Base-by-base conservation (phyloP, 2,797 vertebrate species). In the Leptatherina wallacei region DNA sequence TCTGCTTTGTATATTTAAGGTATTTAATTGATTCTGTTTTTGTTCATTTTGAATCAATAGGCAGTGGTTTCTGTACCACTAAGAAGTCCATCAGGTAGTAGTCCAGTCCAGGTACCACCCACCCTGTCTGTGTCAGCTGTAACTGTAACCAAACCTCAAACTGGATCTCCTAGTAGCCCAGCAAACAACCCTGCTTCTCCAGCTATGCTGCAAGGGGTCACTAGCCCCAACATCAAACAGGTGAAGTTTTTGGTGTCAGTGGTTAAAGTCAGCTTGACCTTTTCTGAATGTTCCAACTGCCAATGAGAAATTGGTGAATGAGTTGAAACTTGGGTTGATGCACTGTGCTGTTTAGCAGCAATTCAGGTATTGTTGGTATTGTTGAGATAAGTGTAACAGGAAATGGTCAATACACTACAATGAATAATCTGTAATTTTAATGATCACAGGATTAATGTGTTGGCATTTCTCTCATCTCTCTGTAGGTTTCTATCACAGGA, bases 221-320 rank as follows among this genome's bases (percentile, higher is more conserved):
- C 93, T 57, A 95, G 95, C 71, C 94, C 96, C n/a, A 98, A 92
- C 86, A 97, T 99, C 89, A 99, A 99, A 91, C 98, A 99, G 97
- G 97, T 98, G 40, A 58, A 59, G 6, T 29, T 7, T 12, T 51
- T 62, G 56, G 3, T 77, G 13, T 35, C 29, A 27, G 14, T 4
- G 4, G n/a, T 55, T 7, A 29, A 6, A 29, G 4, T 24, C 10
- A 61, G 18, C 6, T 20, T 30, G 4, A 38, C 14, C 32, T 40
- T 40, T 42, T 49, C 44, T 57, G 11, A 29, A 13, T 13, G 33
- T 36, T 33, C 10, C 20, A 38, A 13, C 24, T 12, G 11, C 12
- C 22, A 55, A 55, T 18, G 27, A 55, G 52, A 4, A 29, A 20
- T 59, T 38, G 24, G 33, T 7, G 24, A 12, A 52, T 27, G 5